These are phyloP conservation scores for Icerya purchasi DNA, from an alignment of 2,888 invertebrate genomes.

Conservation along the genomic window DNA sequence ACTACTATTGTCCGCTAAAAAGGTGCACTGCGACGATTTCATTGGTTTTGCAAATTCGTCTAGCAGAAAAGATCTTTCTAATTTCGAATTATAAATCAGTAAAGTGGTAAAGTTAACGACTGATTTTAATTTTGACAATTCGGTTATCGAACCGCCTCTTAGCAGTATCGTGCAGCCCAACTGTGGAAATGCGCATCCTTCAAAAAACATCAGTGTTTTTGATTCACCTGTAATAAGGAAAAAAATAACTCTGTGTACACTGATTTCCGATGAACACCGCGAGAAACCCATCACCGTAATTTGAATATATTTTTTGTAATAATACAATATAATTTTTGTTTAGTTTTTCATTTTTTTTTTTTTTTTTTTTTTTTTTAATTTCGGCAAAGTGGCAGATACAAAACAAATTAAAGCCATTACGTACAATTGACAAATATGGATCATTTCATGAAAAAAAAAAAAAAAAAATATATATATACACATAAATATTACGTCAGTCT, in stretches of 20 bases:
- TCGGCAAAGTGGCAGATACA: too few relatives aligned
- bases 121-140: constrained; percentile 46
- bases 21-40: neutral
- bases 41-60: constrained; percentile 66
- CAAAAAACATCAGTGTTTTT: constrained; percentile 84
- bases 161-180: constrained; percentile 20
- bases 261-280: too few relatives aligned
- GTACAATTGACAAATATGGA: too few relatives aligned
- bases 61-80: constrained; percentile 76
- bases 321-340: too few relatives aligned
- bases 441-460: too few relatives aligned
- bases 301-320: too few relatives aligned
- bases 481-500: too few relatives aligned
- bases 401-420: too few relatives aligned
- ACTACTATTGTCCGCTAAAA: constrained; percentile 1
- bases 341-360: too few relatives aligned
- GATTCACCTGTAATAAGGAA: constrained; percentile 30
- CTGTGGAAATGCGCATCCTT: constrained; percentile 56
- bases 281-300: too few relatives aligned
- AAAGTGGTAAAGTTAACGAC: constrained; percentile 63
- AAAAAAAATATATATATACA: too few relatives aligned
- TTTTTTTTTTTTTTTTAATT: too few relatives aligned
- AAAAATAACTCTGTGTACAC: neutral
- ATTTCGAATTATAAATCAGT: constrained; percentile 70
- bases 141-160: constrained; percentile 18